Evolutionary conservation across 2,113 vertebrate genomes (phyloP).

Genomic region (Potamarius usumacintae): DNA sequence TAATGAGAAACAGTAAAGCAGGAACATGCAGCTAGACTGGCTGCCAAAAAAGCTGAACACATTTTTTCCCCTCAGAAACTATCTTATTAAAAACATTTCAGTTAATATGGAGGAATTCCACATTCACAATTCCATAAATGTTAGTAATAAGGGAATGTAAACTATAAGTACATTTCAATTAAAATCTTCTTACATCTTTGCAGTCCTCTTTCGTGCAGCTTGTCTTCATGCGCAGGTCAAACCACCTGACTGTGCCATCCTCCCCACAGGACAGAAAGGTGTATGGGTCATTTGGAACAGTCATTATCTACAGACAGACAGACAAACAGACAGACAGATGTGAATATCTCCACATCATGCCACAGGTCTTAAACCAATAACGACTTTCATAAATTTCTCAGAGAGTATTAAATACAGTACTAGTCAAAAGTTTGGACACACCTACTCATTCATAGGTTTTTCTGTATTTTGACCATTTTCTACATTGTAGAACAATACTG

Average conservation of each 20-base stretch:
- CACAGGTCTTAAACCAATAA: not conserved
- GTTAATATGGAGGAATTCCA: not conserved
- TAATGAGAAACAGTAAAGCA: slow-evolving; percentile 52
- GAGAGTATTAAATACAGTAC: not conserved
- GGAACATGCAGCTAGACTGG: not conserved
- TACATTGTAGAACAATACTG: too few species aligned
- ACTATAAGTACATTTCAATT: not conserved
- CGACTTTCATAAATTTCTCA: not conserved
- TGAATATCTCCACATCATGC: not conserved
- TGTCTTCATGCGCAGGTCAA: slow-evolving; percentile 94
- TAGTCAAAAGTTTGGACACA: too few species aligned
- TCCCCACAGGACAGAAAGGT: slow-evolving; percentile 98
- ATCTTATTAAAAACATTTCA: not conserved
- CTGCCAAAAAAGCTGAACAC: not conserved
- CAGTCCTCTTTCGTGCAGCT: slow-evolving; percentile 98
- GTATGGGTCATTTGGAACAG: slow-evolving; percentile 96
- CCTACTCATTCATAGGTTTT: too few species aligned
- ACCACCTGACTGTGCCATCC: slow-evolving; percentile 97
- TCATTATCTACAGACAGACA: slow-evolving; percentile 84
- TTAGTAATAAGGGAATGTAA: slow-evolving; percentile 5
- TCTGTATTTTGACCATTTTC: too few species aligned
- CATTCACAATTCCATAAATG: not conserved
- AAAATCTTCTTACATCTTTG: slow-evolving; percentile 87
- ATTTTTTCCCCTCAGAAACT: not conserved
- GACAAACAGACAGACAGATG: not conserved